phyloP scores from a whole-genome alignment of 2,888 invertebrate species.

The Carcina quercana region DNA sequence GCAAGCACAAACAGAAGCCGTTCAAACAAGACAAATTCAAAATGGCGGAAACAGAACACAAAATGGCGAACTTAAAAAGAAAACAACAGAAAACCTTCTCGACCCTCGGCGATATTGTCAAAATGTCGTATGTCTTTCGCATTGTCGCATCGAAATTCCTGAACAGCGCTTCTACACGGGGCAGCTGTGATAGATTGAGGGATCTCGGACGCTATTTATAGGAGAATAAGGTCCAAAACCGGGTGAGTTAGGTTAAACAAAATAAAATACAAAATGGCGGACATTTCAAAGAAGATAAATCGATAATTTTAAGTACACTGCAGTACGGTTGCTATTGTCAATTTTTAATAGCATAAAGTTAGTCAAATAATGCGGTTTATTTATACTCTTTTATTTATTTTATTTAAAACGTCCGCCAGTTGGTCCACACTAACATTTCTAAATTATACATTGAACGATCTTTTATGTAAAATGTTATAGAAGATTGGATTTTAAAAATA shows the following conservation, averaged over 20 bases:
- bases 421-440: too few relatives aligned
- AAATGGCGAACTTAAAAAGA: slow-evolving; percentile 10
- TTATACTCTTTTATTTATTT: too few relatives aligned
- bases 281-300: background rate
- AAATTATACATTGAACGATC: too few relatives aligned
- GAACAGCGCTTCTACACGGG: slow-evolving; percentile 60
- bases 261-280: background rate
- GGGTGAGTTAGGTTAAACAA: background rate
- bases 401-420: too few relatives aligned
- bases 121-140: slow-evolving; percentile 55
- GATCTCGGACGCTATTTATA: slow-evolving; percentile 61
- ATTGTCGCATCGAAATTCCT: slow-evolving; percentile 56
- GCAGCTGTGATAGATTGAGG: slow-evolving; percentile 66
- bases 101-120: slow-evolving; percentile 55
- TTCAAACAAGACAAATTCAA: slow-evolving; percentile 11
- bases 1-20: slow-evolving; percentile 5
- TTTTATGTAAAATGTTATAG: too few relatives aligned
- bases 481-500: too few relatives aligned
- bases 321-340: too few relatives aligned
- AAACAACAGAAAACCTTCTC: slow-evolving; percentile 46
- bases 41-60: slow-evolving; percentile 8
- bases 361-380: too few relatives aligned
- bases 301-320: too few relatives aligned
- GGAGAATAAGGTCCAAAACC: slow-evolving; percentile 31
- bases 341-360: too few relatives aligned